Evolutionary conservation across 30 jellyfish, hydroid and myxozoan genomes (phyloP), one percentile per base, ranked within the genome.

Genomic region (Hydractinia echinata): DNA sequence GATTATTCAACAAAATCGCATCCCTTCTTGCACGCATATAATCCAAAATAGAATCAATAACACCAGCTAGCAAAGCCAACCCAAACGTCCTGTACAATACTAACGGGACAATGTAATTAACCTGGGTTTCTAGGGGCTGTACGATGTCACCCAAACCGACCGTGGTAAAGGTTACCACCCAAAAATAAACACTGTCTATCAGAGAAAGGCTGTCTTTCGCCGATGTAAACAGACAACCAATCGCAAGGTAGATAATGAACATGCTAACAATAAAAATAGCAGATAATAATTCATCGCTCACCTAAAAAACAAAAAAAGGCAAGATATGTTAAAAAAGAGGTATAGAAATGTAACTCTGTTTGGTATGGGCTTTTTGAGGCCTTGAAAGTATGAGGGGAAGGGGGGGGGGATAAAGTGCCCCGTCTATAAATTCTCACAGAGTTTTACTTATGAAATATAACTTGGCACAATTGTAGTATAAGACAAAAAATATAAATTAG

Each of bases 101-200:
- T 85, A 88, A 82, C 4, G 79, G 49, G 54, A 77, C 76, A 30
- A 14, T 5, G 50, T 48, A 49, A 67, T 51, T 51, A 86, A 72
- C 16, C 15, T 67, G 39, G 53, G 50, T 39, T 55, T 84, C 18
- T 51, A 55, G 55, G 52, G 62, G 49, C 50, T 74, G 78, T 39
- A 77, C 54, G 16, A 81, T 66, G 54, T 87, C 95, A 8, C 91
- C 91, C 48, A 87, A 87, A 4, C 95, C 95, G 21, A 64, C 76
- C 11, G 95, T 87, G 8, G 95, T 61, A 54, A 81, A 73, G 4
- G 91, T 87, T n/a, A 51, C 82, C 51, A 87, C 77, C 95, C 95
- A 87, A 70, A 48, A 87, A 54, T 87, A 87, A 3, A 76, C 21
- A 81, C 85, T n/a, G 44, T 87, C 90, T 55, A 87, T 58, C 14